These are phyloP conservation scores for Odobenus rosmarus DNA, from an alignment of 2,113 vertebrate species.

Conservation along the genomic window DNA sequence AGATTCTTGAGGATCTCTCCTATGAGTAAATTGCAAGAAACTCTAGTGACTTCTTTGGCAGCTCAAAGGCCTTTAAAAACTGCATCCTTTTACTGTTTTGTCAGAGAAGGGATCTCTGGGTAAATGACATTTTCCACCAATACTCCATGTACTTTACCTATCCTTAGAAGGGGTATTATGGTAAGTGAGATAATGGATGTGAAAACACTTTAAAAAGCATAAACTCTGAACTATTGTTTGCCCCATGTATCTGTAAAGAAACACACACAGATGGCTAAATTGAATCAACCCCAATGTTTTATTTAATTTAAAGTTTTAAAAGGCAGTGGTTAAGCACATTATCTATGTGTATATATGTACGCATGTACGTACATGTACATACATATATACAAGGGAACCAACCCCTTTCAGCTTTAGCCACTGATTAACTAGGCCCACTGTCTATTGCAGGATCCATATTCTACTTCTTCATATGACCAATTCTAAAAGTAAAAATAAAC, in stretches of 20 bases:
- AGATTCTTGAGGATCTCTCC: not conserved
- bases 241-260: slow-evolving; percentile 64
- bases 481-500: slow-evolving; percentile 79
- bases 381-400: slow-evolving; percentile 71
- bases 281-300: slow-evolving; percentile 82
- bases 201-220: slow-evolving; percentile 41
- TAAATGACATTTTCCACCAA: not conserved
- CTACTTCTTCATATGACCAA: slow-evolving; percentile 70
- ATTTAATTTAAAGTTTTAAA: slow-evolving; percentile 83
- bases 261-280: slow-evolving; percentile 75
- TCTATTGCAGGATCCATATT: slow-evolving; percentile 54
- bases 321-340: slow-evolving; percentile 84
- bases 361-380: not conserved
- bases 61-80: slow-evolving; percentile 9
- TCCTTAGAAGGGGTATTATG: not conserved
- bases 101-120: not conserved
- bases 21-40: not conserved
- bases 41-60: not conserved
- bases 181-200: not conserved
- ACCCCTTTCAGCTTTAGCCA: slow-evolving; percentile 71
- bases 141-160: not conserved
- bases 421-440: slow-evolving; percentile 57
- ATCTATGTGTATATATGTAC: slow-evolving; percentile 61
- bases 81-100: not conserved
- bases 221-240: not conserved